Base-by-base conservation (phyloP, 1,140 invertebrate genomes). In the Drosophila kepulauana region DNA sequence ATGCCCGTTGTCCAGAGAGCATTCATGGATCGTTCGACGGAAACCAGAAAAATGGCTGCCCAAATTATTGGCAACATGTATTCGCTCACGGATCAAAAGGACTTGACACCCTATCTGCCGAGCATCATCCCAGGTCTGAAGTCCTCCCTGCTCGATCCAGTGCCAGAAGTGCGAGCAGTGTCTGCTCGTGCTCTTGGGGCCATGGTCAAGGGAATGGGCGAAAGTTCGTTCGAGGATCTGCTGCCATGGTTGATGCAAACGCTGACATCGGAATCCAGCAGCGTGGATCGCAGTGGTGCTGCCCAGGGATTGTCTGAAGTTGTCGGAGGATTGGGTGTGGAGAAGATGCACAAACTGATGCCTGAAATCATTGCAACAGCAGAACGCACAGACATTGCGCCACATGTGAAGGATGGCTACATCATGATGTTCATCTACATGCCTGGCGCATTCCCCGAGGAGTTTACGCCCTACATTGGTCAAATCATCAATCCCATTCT, bases 361-460 rank as follows among this genome's bases (percentile, higher is more conserved):
- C 98, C 98, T 0, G 98, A 99, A 92, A 99, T 99, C 72, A 99
- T 99, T 76, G 94, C 96, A 30, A 99, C 98, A 0, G 98, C 99
- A 0, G 98, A 99, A 93, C 94, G 97, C 67, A 96, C 96, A 1
- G 98, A 99, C 93, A 98, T 99, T 78, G 97, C 98, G 10, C 97
- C 99, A 1, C 98, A 99, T 93, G 98, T 99, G 0, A 98, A 99
- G 85, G 99, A 99, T 94, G 99, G 99, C 28, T 99, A 99, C 93
- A 99, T 99, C 52, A 99, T 99, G 98, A 98, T 99, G 97, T 99
- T 99, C 93, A 99, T 99, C 91, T 99, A 99, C 93, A 97, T 99
- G 96, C 99, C 99, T 1, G 96, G 96, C 70, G 98, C 98, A 1
- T 99, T 99, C 93, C 98, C 97, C 1, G 95, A 96, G 54, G 97